A percentile compares a stretch with the other conserved stretches of the same genome.
Evolutionary conservation across 2,888 invertebrate genomes (phyloP).

Genomic region (Hirtodrosophila duncani): DNA sequence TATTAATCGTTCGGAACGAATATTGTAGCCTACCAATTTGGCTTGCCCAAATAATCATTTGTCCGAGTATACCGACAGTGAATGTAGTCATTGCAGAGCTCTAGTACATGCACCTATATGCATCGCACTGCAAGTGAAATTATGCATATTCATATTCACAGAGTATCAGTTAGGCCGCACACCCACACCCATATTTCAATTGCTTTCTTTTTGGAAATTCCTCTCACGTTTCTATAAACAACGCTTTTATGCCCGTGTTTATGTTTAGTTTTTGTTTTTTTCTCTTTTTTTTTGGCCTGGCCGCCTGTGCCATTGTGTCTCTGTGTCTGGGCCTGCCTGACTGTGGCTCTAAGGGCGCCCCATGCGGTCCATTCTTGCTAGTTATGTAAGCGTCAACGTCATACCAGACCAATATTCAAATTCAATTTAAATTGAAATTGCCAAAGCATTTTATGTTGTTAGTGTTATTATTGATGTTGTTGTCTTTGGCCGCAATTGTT

Average conservation of each 20-base stretch:
- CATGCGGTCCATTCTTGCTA: too few species aligned
- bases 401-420: slow-evolving; percentile 48
- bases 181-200: not conserved
- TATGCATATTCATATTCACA: too few species aligned
- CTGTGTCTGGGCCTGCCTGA: not conserved
- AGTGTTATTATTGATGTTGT: slow-evolving; percentile 4
- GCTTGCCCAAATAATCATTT: too few species aligned
- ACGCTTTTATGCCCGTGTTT: slow-evolving; percentile 55
- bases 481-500: not conserved
- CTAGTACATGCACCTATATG: too few species aligned
- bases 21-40: too few species aligned
- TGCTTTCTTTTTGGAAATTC: slow-evolving; percentile 23
- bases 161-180: not conserved
- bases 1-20: too few species aligned
- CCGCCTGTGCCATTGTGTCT: not conserved
- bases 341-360: too few species aligned
- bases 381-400: slow-evolving; percentile 56
- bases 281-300: not conserved
- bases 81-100: too few species aligned
- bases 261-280: slow-evolving; percentile 38
- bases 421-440: slow-evolving; percentile 44
- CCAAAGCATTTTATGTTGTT: slow-evolving; percentile 40
- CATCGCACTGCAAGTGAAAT: too few species aligned
- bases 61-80: too few species aligned
- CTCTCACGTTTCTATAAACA: slow-evolving; percentile 52